Evolutionary conservation across 2,797 vertebrate genomes (phyloP).

Genomic region (Enoplosus armatus): DNA sequence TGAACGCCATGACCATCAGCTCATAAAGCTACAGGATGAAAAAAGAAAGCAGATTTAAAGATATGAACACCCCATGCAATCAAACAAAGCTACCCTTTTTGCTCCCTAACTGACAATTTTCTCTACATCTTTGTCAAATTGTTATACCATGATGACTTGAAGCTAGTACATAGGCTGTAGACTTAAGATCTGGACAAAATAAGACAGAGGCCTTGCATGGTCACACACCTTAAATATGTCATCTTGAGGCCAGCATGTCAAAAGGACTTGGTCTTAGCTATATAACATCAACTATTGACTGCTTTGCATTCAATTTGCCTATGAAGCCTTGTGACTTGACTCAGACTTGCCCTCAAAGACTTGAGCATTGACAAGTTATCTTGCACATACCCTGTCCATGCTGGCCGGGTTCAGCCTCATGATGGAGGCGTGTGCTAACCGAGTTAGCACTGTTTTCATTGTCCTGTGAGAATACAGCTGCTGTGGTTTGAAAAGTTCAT

Average conservation of each 20-base stretch:
- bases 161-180: background rate
- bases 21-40: conserved; percentile 90
- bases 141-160: no score
- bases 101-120: background rate
- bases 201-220: no score
- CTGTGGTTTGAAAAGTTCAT: conserved; percentile 94
- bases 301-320: no score
- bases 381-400: conserved; percentile 91
- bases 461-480: conserved; percentile 93
- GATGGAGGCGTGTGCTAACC: conserved; percentile 93
- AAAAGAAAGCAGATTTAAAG: background rate
- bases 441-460: conserved; percentile 90
- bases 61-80: background rate
- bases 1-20: conserved; percentile 96
- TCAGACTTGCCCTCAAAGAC: background rate
- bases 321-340: background rate
- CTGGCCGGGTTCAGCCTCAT: conserved; percentile 94
- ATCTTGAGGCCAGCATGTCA: no score
- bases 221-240: no score
- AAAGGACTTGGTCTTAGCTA: background rate
- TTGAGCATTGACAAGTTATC: background rate
- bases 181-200: background rate
- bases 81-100: background rate
- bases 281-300: no score
- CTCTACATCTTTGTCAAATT: background rate